Base-by-base conservation (phyloP, 92 coral and sea anemone species). In the Nematostella vectensis region DNA sequence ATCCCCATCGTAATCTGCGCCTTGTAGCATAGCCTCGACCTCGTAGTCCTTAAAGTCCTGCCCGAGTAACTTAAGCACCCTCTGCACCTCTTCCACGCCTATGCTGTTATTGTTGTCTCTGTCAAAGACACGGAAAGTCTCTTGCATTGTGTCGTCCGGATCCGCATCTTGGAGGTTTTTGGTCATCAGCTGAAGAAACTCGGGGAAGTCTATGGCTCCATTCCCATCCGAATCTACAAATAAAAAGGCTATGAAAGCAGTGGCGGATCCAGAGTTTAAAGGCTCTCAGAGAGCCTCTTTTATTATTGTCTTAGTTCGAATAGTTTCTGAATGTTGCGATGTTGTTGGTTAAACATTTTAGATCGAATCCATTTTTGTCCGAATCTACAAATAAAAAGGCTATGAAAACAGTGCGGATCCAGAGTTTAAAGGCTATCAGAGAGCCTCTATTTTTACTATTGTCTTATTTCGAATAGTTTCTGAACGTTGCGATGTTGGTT, bases 121-220 rank as follows among this genome's bases (percentile, higher is more conserved):
- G 73, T 89, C 97, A 31, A 89, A 89, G 24, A 85, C 95, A 37
- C 77, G 79, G 54, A 89, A 89, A 18, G 97, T 78, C 59, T 89
- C 87, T 61, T 54, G 61, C 45, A 73, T 65, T n/a, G 85, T 70
- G 50, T 89, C 97, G n/a, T 80, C 95, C 8, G 86, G 88, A 50
- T 87, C 94, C 2, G 78, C 50, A 53, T 85, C 95, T 29, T 89
- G 84, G 21, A 89, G 77, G 53, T 89, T 85, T 51, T 68, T 76
- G 2, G 89, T 80, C 83, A 82, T 85, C 11, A 89, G 63, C 40
- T 74, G 73, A 1, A 89, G 78, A 57, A 89, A 89, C 62, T 89
- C 95, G 4, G 97, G 97, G 58, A 85, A 89, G 37, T 89, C 97
- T 10, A 89, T 89, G 31, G 97, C 97, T 0, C 95, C 97, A 57